A percentile compares a stretch with the other conserved stretches of the same genome.
phyloP scores from a whole-genome alignment of 2,888 invertebrate genomes.

The Athalia rosae region DNA sequence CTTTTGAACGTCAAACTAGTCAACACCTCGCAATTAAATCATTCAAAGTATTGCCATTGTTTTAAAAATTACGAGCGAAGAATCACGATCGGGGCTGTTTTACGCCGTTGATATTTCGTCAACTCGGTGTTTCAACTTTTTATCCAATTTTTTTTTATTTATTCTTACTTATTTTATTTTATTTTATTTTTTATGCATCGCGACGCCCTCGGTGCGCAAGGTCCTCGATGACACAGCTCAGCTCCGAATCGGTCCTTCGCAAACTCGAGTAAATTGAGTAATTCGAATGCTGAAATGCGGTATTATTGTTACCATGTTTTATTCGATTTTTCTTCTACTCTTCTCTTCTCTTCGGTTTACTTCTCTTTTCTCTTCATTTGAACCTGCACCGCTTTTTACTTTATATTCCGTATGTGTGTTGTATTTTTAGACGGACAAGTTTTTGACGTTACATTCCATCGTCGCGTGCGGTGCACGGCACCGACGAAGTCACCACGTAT shows the following conservation, averaged over 20 bases:
- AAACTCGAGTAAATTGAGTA: constrained; percentile 55
- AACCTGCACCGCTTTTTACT: not conserved
- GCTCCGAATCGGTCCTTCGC: constrained; percentile 22
- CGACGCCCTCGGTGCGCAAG: constrained; percentile 22
- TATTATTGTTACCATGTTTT: constrained; percentile 5
- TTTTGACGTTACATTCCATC: constrained; percentile 35
- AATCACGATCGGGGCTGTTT: not conserved
- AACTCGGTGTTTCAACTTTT: not conserved
- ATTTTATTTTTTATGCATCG: not conserved
- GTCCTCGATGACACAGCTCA: not conserved
- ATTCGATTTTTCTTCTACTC: not conserved
- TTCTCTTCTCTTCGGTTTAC: not conserved
- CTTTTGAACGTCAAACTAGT: constrained; percentile 33
- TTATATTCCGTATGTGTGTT: constrained; percentile 4
- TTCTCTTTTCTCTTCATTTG: constrained; percentile 9
- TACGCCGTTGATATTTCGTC: constrained; percentile 2
- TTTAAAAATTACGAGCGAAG: too few species aligned
- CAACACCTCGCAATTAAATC: constrained; percentile 41
- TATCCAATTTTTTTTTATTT: not conserved
- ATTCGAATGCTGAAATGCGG: constrained; percentile 55
- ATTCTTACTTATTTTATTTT: not conserved
- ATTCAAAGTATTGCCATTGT: not conserved
- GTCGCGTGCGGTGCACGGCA: not conserved
- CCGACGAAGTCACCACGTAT: too few species aligned
- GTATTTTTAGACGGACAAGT: constrained; percentile 24